phyloP scores from a whole-genome alignment of 2,888 invertebrate species.

The Oligia fasciuncula region DNA sequence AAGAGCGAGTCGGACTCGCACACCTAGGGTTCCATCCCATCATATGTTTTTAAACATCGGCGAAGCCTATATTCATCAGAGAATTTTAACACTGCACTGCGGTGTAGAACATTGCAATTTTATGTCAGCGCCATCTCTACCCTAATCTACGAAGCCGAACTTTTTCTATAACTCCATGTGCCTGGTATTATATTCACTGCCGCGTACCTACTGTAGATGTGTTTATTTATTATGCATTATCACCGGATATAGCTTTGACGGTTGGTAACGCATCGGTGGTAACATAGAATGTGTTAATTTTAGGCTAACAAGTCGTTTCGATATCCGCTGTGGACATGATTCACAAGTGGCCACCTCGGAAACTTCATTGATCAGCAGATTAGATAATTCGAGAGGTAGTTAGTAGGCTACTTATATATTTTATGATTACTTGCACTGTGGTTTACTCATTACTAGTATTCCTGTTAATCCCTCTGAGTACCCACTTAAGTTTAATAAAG shows the following conservation, averaged over 20 bases:
- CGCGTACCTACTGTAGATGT: too few relatives aligned
- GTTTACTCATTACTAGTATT: conserved; percentile 18
- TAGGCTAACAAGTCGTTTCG: conserved; percentile 18
- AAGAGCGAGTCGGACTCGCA: too few relatives aligned
- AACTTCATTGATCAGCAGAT: conserved; percentile 21
- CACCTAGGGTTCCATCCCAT: too few relatives aligned
- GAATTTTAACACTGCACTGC: too few relatives aligned
- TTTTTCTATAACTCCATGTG: background rate
- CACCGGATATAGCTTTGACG: conserved; percentile 26
- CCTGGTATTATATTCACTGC: too few relatives aligned
- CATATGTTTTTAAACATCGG: too few relatives aligned
- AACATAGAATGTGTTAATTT: conserved; percentile 27
- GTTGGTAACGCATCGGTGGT: conserved; percentile 27
- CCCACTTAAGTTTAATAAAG: conserved; percentile 23
- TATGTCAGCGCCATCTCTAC: too few relatives aligned
- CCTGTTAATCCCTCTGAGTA: conserved; percentile 13
- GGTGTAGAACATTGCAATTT: too few relatives aligned
- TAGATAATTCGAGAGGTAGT: conserved; percentile 25
- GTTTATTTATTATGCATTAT: conserved; percentile 9
- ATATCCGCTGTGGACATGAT: conserved; percentile 25
- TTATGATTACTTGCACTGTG: conserved; percentile 15
- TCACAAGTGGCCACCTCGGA: conserved; percentile 14
- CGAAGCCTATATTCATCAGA: too few relatives aligned
- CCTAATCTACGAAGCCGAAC: background rate
- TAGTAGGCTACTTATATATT: background rate